Evolutionary conservation across 1,140 invertebrate genomes (phyloP), one percentile per base, ranked within the genome.

Genomic region (Pseudoatta argentina): DNA sequence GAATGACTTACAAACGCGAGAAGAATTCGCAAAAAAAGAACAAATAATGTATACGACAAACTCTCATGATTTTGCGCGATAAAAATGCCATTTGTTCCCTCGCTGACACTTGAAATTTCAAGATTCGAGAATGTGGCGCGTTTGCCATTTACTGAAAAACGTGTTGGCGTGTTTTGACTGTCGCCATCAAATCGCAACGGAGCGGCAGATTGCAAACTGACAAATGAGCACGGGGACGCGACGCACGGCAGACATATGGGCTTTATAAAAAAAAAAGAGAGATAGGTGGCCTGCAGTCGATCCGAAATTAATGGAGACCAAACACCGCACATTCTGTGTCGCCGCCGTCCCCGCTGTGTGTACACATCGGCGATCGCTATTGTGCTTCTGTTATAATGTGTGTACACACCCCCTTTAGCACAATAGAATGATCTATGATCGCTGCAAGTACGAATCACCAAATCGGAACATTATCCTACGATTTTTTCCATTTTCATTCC

Each of bases 281-380:
- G 59, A 85, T 87, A 91, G 91, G 71, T 87, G 78, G 87, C 89
- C 89, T 86, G 83, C 72, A 89, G 89, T 93, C 92, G 92, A 94
- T 94, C 93, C 93, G 90, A 94, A 93, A 94, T 94, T 94, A 94
- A 94, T 94, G 93, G 94, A 94, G 93, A 94, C 92, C 93, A 94
- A 94, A 94, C 92, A 94, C 93, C 93, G 89, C 93, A 93, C 92
- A 92, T 93, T 93, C 88, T 92, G 91, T 89, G 86, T 92, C 87
- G 87, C 67, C 79, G 69, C 27, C 75, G 85, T 90, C 88, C 92
- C 92, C 86, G 78, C 79, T 92, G 92, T 93, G 91, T 93, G 91
- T 93, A 93, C 92, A 93, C 91, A 92, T 87, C 55, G 75, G 88
- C 69, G 71, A 76, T 83, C 57, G 87, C 86, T 86, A 92, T 93